Evolutionary conservation across 1,140 invertebrate genomes (phyloP).

Genomic region (Sitophilus oryzae): DNA sequence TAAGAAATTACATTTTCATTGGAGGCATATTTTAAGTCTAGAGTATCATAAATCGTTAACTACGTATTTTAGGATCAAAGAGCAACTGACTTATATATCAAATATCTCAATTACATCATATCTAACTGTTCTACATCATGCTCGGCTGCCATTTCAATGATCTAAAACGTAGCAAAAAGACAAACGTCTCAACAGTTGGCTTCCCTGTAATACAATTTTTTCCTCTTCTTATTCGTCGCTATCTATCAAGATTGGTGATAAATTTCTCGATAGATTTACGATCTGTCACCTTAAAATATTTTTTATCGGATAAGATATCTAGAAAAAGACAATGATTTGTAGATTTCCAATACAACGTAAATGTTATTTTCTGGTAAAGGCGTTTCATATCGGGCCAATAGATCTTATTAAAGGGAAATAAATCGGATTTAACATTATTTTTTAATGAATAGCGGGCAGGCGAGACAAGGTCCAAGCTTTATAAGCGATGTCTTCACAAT

Average conservation of each 20-base stretch:
- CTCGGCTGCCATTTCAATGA: background rate
- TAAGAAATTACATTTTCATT: no score
- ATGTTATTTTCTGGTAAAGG: constrained; percentile 14
- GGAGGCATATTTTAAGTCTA: no score
- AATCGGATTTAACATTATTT: constrained; percentile 25
- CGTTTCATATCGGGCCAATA: constrained; percentile 16
- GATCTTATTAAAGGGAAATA: constrained; percentile 19
- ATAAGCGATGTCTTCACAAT: constrained; percentile 1
- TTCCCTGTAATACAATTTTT: background rate
- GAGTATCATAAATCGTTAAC: no score
- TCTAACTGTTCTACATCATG: background rate
- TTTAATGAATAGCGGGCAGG: constrained; percentile 20
- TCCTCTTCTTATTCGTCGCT: background rate
- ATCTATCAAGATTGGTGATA: constrained; percentile 8
- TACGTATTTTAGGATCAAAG: no score
- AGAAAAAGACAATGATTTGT: constrained; percentile 12
- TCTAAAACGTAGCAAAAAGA: background rate
- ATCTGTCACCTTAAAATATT: constrained; percentile 4
- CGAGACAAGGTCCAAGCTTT: constrained; percentile 1
- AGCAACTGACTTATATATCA: no score
- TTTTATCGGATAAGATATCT: constrained; percentile 7
- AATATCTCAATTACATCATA: no score
- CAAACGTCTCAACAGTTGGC: constrained; percentile 6
- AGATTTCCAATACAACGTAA: constrained; percentile 13
- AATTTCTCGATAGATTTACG: constrained; percentile 6